Evolutionary conservation across 1,140 invertebrate genomes (phyloP).

Genomic region (Drosophila teissieri): DNA sequence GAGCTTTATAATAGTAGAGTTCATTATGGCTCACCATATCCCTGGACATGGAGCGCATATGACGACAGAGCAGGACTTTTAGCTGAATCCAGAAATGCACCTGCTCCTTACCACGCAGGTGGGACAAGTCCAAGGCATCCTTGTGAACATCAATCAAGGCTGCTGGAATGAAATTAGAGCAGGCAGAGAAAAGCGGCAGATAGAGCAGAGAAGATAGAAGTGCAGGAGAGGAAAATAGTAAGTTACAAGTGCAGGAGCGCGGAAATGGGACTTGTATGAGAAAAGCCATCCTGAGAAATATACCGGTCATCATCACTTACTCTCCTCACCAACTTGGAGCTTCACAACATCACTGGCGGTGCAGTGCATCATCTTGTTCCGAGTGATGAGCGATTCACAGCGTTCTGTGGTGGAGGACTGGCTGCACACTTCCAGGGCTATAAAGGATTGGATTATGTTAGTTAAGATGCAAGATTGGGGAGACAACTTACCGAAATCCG

Average conservation of each 20-base stretch:
- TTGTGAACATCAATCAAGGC: conserved; percentile 46
- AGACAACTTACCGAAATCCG: conserved; percentile 86
- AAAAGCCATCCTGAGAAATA: conserved; percentile 16
- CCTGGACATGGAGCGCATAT: conserved; percentile 58
- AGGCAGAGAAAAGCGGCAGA: conserved; percentile 38
- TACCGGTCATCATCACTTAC: conserved; percentile 51
- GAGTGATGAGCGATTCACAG: conserved; percentile 53
- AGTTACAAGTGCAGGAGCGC: conserved; percentile 1
- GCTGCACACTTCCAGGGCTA: conserved; percentile 74
- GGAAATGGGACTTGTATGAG: conserved; percentile 10
- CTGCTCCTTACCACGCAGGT: conserved; percentile 59
- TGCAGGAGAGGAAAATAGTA: conserved; percentile 12
- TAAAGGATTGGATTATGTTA: neutral
- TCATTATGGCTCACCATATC: conserved; percentile 51
- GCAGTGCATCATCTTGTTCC: conserved; percentile 51
- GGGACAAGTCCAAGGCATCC: neutral
- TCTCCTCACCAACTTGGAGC: conserved; percentile 53
- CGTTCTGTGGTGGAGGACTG: conserved; percentile 54
- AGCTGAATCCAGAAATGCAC: conserved; percentile 68
- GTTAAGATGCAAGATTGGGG: neutral
- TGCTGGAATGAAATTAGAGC: conserved; percentile 61
- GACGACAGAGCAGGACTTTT: conserved; percentile 52
- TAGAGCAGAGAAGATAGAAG: conserved; percentile 57
- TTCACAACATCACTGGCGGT: conserved; percentile 24
- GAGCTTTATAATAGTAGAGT: neutral